Evolutionary conservation across 30 jellyfish, hydroid and myxozoan genomes (phyloP).

Genomic region (Aurelia sp.): DNA sequence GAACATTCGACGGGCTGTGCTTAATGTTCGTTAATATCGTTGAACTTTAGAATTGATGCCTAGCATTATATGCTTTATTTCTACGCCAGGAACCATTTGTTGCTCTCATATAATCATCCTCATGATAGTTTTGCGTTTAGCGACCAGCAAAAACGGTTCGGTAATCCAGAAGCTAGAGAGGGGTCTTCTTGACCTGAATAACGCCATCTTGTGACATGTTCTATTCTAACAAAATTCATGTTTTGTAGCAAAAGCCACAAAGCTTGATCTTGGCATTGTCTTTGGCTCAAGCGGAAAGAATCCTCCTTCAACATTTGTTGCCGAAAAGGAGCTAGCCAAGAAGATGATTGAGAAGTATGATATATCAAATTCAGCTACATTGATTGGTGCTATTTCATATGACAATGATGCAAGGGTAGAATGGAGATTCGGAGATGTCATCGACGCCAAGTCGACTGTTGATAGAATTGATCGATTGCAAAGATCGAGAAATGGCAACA

Average conservation of each 20-base stretch:
- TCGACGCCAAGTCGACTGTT: neutral
- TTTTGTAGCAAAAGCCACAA: constrained; percentile 40
- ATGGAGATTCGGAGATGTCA: constrained; percentile 40
- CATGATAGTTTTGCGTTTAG: no score
- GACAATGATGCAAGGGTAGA: constrained; percentile 4
- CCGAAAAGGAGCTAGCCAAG: constrained; percentile 51
- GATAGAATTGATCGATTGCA: neutral
- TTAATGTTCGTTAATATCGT: no score
- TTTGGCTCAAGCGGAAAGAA: constrained; percentile 45
- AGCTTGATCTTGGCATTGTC: constrained; percentile 61
- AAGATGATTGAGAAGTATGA: constrained; percentile 7
- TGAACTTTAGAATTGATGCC: no score
- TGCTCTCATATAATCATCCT: no score
- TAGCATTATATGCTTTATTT: no score
- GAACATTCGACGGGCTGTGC: no score
- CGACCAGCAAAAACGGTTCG: neutral
- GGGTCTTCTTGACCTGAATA: neutral
- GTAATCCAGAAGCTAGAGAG: neutral
- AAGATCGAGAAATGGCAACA: constrained; percentile 1
- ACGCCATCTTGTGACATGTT: no score
- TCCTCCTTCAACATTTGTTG: constrained; percentile 19
- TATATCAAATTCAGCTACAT: constrained; percentile 46
- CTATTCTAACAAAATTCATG: neutral
- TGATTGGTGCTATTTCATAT: constrained; percentile 38
- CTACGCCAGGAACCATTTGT: no score